phyloP scores from a whole-genome alignment of 2,113 vertebrate species.

The Hippoglossus stenolepis region DNA sequence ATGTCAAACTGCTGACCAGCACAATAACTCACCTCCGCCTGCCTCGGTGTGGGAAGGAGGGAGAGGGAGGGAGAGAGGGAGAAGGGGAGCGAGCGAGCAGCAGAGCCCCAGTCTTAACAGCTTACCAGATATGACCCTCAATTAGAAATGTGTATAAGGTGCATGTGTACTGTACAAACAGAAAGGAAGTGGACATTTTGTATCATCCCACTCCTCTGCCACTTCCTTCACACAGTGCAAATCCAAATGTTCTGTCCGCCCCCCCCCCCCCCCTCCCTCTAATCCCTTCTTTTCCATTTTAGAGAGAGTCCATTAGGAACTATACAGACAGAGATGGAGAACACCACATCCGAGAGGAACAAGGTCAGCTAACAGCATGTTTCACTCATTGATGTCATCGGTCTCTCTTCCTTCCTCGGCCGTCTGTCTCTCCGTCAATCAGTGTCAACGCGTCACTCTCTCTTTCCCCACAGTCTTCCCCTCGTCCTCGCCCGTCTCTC shows the following conservation, averaged over 20 bases:
- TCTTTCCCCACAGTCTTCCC: slow-evolving; percentile 12
- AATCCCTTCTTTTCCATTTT: slow-evolving; percentile 43
- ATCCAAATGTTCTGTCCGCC: neutral
- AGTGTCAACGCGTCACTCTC: slow-evolving; percentile 33
- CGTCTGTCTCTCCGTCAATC: slow-evolving; percentile 55
- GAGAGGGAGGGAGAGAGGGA: neutral
- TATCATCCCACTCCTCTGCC: neutral
- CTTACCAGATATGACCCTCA: slow-evolving; percentile 14
- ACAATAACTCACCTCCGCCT: slow-evolving; percentile 63
- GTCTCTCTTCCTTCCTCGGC: slow-evolving; percentile 9
- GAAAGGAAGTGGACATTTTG: slow-evolving; percentile 1
- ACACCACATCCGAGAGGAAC: slow-evolving; percentile 29
- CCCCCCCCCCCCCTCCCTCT: slow-evolving; percentile 4
- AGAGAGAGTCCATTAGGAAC: slow-evolving; percentile 62
- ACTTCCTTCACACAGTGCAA: neutral
- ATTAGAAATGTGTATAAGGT: slow-evolving; percentile 4
- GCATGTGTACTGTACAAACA: neutral
- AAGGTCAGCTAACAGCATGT: slow-evolving; percentile 66
- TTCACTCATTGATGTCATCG: slow-evolving; percentile 43
- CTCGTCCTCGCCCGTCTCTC: slow-evolving; percentile 44
- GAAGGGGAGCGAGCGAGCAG: neutral
- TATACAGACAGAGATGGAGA: slow-evolving; percentile 37
- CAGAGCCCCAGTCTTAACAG: neutral
- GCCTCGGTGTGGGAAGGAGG: neutral
- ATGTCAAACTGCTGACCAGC: slow-evolving; percentile 71